phyloP scores from a whole-genome alignment of 2,113 vertebrate species.

The Desmodus rotundus region DNA sequence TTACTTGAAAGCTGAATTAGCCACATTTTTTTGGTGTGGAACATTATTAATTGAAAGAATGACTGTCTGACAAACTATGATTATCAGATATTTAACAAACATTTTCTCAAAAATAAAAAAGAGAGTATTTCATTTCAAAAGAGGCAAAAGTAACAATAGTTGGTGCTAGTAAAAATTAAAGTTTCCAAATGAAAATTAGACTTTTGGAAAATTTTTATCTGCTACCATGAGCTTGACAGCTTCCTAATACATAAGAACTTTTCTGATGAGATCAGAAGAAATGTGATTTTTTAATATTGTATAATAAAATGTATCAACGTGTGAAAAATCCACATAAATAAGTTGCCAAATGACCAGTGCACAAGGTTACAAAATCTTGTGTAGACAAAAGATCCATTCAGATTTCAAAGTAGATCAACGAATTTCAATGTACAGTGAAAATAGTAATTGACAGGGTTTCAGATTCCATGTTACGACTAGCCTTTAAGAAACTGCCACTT shows the following conservation, averaged over 20 bases:
- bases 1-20: neutral
- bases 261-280: constrained; percentile 11
- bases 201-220: constrained; percentile 17
- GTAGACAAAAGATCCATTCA: neutral
- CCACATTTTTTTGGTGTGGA: neutral
- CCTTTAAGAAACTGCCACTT: neutral
- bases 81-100: neutral
- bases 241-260: neutral
- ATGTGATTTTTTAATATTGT: neutral
- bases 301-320: neutral
- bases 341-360: neutral
- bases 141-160: neutral
- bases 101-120: neutral
- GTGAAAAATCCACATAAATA: constrained; percentile 1
- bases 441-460: neutral
- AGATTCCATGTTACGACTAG: neutral
- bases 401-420: neutral
- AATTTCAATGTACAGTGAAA: neutral
- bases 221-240: neutral
- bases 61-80: neutral
- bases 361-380: neutral
- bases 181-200: constrained; percentile 26
- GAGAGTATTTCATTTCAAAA: neutral
- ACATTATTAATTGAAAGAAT: neutral
- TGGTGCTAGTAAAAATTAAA: neutral